These are phyloP conservation scores for Drosophila falleni DNA, from an alignment of 2,888 invertebrate genomes.

Conservation along the genomic window DNA sequence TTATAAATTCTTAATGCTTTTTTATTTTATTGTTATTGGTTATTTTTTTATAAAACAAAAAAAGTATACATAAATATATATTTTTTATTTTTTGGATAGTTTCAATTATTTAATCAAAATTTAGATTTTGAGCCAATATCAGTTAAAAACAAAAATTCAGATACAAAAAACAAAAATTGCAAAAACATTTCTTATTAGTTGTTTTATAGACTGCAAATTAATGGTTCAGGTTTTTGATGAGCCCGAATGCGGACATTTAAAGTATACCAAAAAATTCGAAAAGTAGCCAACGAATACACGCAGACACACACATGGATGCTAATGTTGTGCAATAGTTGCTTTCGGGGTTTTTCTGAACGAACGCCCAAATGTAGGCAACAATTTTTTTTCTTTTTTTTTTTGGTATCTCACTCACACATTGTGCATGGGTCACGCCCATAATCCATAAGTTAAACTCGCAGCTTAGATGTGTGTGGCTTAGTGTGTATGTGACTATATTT, in stretches of 20 bases:
- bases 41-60: too few relatives aligned
- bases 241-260: neutral
- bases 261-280: neutral
- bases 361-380: slow-evolving; percentile 73
- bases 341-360: slow-evolving; percentile 34
- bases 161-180: neutral
- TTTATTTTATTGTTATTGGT: too few relatives aligned
- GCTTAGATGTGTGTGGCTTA: slow-evolving; percentile 25
- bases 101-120: neutral
- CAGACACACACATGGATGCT: slow-evolving; percentile 31
- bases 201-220: neutral
- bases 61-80: too few relatives aligned
- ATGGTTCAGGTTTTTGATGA: neutral
- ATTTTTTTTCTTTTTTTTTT: slow-evolving; percentile 43
- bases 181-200: neutral
- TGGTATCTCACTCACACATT: slow-evolving; percentile 39
- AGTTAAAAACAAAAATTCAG: neutral
- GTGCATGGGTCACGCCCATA: slow-evolving; percentile 71
- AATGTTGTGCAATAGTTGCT: slow-evolving; percentile 53
- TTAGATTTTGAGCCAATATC: too few relatives aligned
- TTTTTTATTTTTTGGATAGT: too few relatives aligned
- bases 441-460: slow-evolving; percentile 74
- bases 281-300: slow-evolving; percentile 18
- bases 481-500: slow-evolving; percentile 9
- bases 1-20: too few relatives aligned